phyloP scores from a whole-genome alignment of 1,140 invertebrate species.

The Apis florea region DNA sequence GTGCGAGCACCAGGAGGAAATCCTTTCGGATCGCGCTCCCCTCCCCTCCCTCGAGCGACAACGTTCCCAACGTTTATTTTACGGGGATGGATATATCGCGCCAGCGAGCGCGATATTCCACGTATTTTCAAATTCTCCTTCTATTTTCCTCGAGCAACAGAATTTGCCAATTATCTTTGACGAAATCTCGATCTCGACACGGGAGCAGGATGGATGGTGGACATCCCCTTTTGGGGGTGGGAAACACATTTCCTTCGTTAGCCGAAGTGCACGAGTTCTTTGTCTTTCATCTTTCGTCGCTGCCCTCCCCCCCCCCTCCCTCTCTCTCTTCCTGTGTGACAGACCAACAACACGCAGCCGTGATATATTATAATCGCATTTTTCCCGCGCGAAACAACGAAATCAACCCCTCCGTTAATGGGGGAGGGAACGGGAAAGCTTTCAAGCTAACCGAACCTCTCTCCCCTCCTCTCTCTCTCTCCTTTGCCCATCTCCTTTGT shows the following conservation, averaged over 20 bases:
- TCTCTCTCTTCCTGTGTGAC: constrained; percentile 40
- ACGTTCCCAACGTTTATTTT: constrained; percentile 61
- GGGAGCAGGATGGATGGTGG: too few species aligned
- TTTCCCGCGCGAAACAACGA: constrained; percentile 72
- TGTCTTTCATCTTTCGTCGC: constrained; percentile 74
- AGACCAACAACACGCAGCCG: constrained; percentile 76
- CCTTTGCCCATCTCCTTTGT: constrained; percentile 64
- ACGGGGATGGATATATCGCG: constrained; percentile 38
- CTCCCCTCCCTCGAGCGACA: constrained; percentile 55
- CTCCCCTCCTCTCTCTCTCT: constrained; percentile 39
- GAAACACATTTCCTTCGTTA: constrained; percentile 60
- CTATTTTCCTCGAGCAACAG: too few species aligned
- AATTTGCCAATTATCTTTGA: too few species aligned
- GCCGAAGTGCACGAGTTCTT: constrained; percentile 59
- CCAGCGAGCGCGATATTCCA: too few species aligned
- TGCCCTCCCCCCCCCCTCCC: too few species aligned
- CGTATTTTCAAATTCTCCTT: too few species aligned
- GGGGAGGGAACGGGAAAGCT: constrained; percentile 77
- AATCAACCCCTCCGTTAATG: constrained; percentile 78
- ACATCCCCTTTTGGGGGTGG: too few species aligned
- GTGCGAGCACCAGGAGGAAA: constrained; percentile 65
- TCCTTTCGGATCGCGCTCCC: constrained; percentile 67
- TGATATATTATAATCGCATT: constrained; percentile 81
- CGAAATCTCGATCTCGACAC: too few species aligned
- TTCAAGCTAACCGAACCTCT: constrained; percentile 78